Evolutionary conservation across 92 coral and sea anemone genomes (phyloP).

Genomic region (Scolanthus callimorphus): DNA sequence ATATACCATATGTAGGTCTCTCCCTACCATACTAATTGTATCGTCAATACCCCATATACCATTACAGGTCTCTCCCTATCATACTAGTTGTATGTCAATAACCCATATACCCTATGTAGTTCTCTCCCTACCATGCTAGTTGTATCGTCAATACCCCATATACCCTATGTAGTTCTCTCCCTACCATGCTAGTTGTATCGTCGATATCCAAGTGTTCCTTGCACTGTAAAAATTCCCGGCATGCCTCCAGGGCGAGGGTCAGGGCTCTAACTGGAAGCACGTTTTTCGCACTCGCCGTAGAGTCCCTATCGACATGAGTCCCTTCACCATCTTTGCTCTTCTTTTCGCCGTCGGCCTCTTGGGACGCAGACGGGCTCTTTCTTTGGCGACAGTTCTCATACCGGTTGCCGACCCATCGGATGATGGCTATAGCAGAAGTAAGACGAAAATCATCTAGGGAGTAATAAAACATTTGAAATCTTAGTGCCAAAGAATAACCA

Average conservation of each 20-base stretch:
- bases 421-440: slow-evolving; percentile 72
- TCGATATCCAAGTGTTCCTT: slow-evolving; percentile 87
- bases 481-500: too few relatives aligned
- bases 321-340: slow-evolving; percentile 11
- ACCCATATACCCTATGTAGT: too few relatives aligned
- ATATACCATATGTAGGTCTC: too few relatives aligned
- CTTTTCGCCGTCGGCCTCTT: slow-evolving; percentile 10
- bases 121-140: too few relatives aligned
- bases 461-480: too few relatives aligned
- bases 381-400: slow-evolving; percentile 34
- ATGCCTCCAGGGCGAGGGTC: slow-evolving; percentile 81
- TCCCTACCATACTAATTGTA: too few relatives aligned
- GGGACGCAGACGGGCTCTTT: background rate
- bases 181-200: slow-evolving; percentile 51
- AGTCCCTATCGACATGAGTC: background rate
- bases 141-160: too few relatives aligned
- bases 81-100: too few relatives aligned
- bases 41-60: too few relatives aligned
- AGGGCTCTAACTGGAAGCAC: slow-evolving; percentile 77
- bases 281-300: slow-evolving; percentile 6
- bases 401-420: slow-evolving; percentile 71
- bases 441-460: slow-evolving; percentile 94
- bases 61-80: too few relatives aligned
- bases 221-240: slow-evolving; percentile 62
- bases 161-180: too few relatives aligned